phyloP scores from a whole-genome alignment of 2,113 vertebrate species.

The Pogona vitticeps region DNA sequence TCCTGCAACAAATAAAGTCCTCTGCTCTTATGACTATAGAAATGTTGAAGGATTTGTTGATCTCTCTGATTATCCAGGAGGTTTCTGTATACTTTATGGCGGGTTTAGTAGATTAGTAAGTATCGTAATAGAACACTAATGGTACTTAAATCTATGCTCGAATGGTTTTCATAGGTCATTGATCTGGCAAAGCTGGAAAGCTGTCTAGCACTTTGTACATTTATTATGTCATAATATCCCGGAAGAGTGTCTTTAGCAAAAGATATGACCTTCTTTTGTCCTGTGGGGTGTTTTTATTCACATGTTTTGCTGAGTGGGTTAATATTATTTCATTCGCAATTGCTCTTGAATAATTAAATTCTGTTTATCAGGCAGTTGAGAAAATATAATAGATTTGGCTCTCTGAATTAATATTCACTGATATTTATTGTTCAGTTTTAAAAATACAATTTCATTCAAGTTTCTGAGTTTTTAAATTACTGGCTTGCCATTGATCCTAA shows the following conservation, averaged over 20 bases:
- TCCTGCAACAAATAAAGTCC: conserved; percentile 89
- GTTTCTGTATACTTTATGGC: conserved; percentile 95
- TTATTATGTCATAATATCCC: background rate
- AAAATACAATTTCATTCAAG: background rate
- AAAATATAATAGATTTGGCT: background rate
- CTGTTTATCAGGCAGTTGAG: background rate
- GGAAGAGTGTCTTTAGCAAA: background rate
- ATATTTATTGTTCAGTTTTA: background rate
- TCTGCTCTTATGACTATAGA: conserved; percentile 98
- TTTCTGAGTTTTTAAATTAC: background rate
- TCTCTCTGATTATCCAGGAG: conserved; percentile 92
- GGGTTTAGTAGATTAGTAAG: conserved; percentile 96
- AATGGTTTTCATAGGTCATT: background rate
- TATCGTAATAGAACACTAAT: conserved; percentile 20
- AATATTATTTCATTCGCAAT: background rate
- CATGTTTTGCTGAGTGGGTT: background rate
- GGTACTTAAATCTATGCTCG: background rate
- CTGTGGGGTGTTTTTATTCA: background rate
- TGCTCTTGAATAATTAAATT: background rate
- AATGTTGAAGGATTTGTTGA: conserved; percentile 98
- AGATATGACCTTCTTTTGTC: background rate
- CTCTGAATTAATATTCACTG: background rate
- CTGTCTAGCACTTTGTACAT: background rate
- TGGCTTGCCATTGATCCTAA: background rate
- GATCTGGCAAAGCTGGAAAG: background rate